Conservation (phyloP, 2,888 invertebrate species). For the Argyresthia goedartella region DNA sequence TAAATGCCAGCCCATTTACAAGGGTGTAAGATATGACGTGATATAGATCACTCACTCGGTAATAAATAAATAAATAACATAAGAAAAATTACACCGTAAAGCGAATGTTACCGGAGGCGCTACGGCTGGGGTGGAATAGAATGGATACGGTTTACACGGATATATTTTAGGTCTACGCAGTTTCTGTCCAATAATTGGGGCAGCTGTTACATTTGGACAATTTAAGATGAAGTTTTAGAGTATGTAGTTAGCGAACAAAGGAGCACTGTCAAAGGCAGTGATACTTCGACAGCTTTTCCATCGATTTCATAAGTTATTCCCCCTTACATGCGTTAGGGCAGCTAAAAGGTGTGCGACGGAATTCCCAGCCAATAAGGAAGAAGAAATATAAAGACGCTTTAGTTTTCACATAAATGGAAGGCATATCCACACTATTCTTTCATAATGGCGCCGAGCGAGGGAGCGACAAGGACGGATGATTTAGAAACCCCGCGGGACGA, state of each 20-base stretch:
- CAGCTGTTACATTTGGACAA: too few relatives aligned
- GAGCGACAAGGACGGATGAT: slow-evolving; percentile 71
- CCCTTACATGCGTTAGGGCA: too few relatives aligned
- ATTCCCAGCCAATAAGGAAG: too few relatives aligned
- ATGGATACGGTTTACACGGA: slow-evolving; percentile 24
- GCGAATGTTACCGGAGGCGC: slow-evolving; percentile 69
- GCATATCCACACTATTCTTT: slow-evolving; percentile 27
- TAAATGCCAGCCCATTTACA: slow-evolving; percentile 45
- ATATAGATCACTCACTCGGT: slow-evolving; percentile 69
- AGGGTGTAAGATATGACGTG: slow-evolving; percentile 70
- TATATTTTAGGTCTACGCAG: too few relatives aligned
- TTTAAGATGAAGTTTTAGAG: too few relatives aligned
- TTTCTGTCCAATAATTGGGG: too few relatives aligned
- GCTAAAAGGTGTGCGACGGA: too few relatives aligned
- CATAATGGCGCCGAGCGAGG: slow-evolving; percentile 47
- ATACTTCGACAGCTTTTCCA: too few relatives aligned
- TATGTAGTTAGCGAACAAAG: too few relatives aligned
- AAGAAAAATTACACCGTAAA: slow-evolving; percentile 71
- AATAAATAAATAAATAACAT: slow-evolving; percentile 71
- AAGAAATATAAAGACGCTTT: too few relatives aligned
- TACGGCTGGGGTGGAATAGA: slow-evolving; percentile 23
- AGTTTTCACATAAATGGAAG: neutral
- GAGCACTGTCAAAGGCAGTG: too few relatives aligned
- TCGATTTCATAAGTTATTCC: too few relatives aligned
- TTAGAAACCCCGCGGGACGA: slow-evolving; percentile 69